Percentiles rank a stretch among this genome's conserved stretches.
phyloP scores from a whole-genome alignment of 2,888 invertebrate species.

The Teleogryllus oceanicus region DNA sequence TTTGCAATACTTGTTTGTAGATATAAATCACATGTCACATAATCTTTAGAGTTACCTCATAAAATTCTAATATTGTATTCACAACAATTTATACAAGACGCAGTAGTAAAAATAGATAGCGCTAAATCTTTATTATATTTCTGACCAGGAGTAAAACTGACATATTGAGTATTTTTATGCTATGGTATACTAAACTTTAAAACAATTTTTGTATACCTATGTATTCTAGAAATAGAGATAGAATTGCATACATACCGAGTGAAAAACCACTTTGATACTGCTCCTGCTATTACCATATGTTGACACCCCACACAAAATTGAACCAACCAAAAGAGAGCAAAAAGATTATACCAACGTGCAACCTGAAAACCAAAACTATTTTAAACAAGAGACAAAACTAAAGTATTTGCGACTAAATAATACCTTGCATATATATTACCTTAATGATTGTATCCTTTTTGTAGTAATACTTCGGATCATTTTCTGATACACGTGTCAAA shows the following conservation, averaged over 20 bases:
- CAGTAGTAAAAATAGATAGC: too few species aligned
- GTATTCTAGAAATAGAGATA: background rate
- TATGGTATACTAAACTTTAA: background rate
- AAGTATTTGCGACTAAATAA: background rate
- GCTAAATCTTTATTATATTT: too few species aligned
- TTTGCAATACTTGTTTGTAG: too few species aligned
- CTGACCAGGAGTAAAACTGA: too few species aligned
- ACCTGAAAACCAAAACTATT: constrained; percentile 40
- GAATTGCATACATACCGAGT: constrained; percentile 49
- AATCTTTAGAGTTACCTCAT: too few species aligned
- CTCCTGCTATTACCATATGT: constrained; percentile 59
- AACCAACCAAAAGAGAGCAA: constrained; percentile 58
- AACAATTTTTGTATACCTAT: background rate
- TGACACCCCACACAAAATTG: constrained; percentile 62
- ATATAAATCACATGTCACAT: too few species aligned
- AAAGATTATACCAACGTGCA: constrained; percentile 48
- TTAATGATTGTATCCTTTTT: constrained; percentile 49
- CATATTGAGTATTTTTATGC: background rate
- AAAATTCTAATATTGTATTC: too few species aligned
- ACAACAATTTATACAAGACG: too few species aligned
- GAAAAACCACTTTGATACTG: constrained; percentile 64
- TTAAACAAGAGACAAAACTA: background rate
- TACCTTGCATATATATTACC: constrained; percentile 36
- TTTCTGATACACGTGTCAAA: constrained; percentile 40
- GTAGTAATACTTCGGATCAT: constrained; percentile 42